Percentiles rank a stretch among this genome's conserved stretches.
phyloP scores from a whole-genome alignment of 2,797 vertebrate genomes.

The Knipowitschia caucasica region DNA sequence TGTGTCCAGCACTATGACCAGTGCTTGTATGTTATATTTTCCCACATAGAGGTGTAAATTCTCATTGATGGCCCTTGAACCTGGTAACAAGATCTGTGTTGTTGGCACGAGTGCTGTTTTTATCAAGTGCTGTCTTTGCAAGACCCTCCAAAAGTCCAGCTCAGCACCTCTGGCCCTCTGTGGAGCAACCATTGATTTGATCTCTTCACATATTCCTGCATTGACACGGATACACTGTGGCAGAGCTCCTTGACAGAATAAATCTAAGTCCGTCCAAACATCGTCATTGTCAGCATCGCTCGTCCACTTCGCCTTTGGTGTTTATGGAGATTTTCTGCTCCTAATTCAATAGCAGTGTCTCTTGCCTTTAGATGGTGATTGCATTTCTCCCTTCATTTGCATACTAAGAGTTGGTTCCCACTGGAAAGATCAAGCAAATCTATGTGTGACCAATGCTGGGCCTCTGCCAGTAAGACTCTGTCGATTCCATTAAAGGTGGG shows the following conservation, averaged over 20 bases:
- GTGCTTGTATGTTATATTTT: background rate
- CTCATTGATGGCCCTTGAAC: conserved; percentile 24
- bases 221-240: conserved; percentile 67
- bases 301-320: conserved; percentile 54
- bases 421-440: conserved; percentile 76
- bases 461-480: conserved; percentile 69
- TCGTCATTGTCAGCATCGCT: conserved; percentile 61
- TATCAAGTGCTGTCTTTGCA: conserved; percentile 55
- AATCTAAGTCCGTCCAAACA: conserved; percentile 53
- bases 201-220: conserved; percentile 65
- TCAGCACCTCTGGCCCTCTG: conserved; percentile 68
- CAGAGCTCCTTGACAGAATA: conserved; percentile 55
- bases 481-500: conserved; percentile 81
- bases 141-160: conserved; percentile 56
- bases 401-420: conserved; percentile 69
- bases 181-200: conserved; percentile 60
- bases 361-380: conserved; percentile 51
- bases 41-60: conserved; percentile 17
- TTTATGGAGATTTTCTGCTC: conserved; percentile 63
- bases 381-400: conserved; percentile 63
- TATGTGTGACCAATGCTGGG: conserved; percentile 66
- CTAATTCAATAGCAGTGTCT: conserved; percentile 53
- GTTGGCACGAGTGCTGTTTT: conserved; percentile 9
- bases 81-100: conserved; percentile 27
- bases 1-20: background rate